Conservation (phyloP, 35 echinoderm and acorn worm genomes). For the Apostichopus californicus region DNA sequence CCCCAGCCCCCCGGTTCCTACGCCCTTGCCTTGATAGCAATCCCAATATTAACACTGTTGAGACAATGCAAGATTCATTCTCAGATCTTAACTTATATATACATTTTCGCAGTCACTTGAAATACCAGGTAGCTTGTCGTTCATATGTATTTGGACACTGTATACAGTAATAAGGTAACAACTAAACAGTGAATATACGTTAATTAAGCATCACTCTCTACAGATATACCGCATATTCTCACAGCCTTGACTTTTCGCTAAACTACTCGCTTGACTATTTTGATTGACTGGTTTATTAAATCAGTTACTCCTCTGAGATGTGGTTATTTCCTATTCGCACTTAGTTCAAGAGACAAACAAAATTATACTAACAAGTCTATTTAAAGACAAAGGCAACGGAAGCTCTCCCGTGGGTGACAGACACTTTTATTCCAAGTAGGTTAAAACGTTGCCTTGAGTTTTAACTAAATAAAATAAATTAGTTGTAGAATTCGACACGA, state of each 20-base stretch:
- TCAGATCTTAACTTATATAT: too few species aligned
- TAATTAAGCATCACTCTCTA: neutral
- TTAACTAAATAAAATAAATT: too few species aligned
- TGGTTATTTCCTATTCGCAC: neutral
- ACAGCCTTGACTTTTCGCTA: neutral
- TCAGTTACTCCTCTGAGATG: neutral
- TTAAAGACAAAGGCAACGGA: neutral
- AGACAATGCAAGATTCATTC: too few species aligned
- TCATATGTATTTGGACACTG: too few species aligned
- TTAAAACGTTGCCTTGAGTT: neutral
- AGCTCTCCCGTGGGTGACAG: neutral
- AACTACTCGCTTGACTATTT: neutral
- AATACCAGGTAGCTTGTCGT: too few species aligned
- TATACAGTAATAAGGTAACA: too few species aligned
- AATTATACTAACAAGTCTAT: neutral
- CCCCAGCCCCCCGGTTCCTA: too few species aligned
- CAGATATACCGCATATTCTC: neutral
- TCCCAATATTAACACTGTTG: too few species aligned
- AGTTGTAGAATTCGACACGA: too few species aligned
- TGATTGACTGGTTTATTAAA: neutral
- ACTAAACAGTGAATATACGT: neutral
- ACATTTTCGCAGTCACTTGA: too few species aligned
- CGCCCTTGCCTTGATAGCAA: too few species aligned
- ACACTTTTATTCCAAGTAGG: neutral
- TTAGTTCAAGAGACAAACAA: neutral